Percentiles rank a stretch among this genome's conserved stretches.
These are phyloP conservation scores for Plodia interpunctella DNA, from an alignment of 1,140 invertebrate species.

Conservation along the genomic window DNA sequence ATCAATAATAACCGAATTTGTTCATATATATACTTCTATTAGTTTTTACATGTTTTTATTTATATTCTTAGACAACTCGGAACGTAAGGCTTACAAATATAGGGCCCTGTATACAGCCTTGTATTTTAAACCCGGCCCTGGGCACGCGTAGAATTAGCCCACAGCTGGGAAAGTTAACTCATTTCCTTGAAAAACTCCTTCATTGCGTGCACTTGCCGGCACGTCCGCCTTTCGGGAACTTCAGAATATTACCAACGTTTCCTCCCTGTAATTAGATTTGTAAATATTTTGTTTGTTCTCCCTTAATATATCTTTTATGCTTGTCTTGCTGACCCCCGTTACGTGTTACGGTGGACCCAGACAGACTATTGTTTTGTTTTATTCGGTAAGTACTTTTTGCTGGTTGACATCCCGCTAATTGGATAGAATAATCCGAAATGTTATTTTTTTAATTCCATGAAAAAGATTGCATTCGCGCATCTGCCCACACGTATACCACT, in stretches of 20 bases:
- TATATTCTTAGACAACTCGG: no score
- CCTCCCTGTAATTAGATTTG: conserved; percentile 38
- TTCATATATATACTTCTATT: no score
- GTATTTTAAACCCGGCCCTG: no score
- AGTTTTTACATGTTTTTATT: no score
- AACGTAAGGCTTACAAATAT: no score
- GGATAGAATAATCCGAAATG: background rate
- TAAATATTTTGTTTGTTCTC: conserved; percentile 37
- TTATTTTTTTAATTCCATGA: no score
- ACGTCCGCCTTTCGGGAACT: conserved; percentile 33
- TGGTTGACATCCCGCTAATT: background rate
- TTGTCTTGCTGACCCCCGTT: conserved; percentile 30
- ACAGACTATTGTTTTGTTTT: background rate
- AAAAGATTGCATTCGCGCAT: no score
- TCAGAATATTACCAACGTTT: conserved; percentile 35
- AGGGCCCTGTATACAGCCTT: no score
- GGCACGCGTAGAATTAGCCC: conserved; percentile 28
- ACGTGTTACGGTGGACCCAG: conserved; percentile 13
- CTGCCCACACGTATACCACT: no score
- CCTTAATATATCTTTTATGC: conserved; percentile 38
- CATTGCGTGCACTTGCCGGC: conserved; percentile 33
- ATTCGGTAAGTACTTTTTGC: background rate
- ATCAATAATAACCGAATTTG: no score
- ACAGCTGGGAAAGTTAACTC: conserved; percentile 43
- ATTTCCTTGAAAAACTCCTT: conserved; percentile 53